phyloP scores from a whole-genome alignment of 92 coral and sea anemone species.

The Hydrozoanthus gracilis region DNA sequence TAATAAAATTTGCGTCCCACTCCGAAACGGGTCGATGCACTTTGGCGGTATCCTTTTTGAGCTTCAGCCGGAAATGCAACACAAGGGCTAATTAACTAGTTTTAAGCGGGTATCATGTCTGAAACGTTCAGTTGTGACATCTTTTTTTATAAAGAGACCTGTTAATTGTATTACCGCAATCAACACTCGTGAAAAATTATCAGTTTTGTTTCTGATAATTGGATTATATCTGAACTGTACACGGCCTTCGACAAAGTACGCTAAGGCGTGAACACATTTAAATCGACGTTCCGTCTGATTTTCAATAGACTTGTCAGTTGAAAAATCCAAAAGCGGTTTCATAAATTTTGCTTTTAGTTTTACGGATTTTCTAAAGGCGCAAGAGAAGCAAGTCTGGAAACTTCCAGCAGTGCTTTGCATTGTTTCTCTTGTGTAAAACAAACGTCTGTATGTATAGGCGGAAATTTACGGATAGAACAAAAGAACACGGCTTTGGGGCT shows the following conservation, averaged over 20 bases:
- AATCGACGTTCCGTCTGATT: neutral
- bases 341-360: neutral
- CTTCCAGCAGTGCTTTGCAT: too few relatives aligned
- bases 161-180: constrained; percentile 45
- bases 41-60: constrained; percentile 2
- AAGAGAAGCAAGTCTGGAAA: neutral
- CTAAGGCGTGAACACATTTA: neutral
- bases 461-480: neutral
- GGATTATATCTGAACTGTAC: constrained; percentile 17
- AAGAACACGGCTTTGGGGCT: too few relatives aligned
- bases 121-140: constrained; percentile 11
- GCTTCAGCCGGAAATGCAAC: constrained; percentile 32
- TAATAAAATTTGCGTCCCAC: too few relatives aligned
- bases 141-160: constrained; percentile 29
- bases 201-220: constrained; percentile 13
- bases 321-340: neutral
- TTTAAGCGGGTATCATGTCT: constrained; percentile 35
- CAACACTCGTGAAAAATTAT: constrained; percentile 16
- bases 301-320: neutral
- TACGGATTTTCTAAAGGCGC: neutral
- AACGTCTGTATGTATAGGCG: neutral
- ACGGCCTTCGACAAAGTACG: neutral
- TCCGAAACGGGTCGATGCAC: neutral
- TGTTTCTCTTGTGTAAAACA: too few relatives aligned
- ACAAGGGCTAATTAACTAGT: constrained; percentile 28